Base-by-base conservation (phyloP, 1,140 invertebrate species). In the Heliconius melpomene region DNA sequence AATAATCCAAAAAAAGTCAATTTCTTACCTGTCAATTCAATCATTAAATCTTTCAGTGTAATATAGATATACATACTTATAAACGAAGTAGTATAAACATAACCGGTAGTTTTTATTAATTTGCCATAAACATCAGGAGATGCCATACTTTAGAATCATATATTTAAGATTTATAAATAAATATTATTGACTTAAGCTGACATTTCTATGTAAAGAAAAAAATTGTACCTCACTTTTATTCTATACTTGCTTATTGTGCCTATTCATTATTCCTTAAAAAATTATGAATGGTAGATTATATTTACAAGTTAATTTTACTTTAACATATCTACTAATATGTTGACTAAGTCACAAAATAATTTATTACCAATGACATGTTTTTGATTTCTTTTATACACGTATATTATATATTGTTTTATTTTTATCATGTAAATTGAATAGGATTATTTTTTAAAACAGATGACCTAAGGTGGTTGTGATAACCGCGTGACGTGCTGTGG, bases 321-420 rank as follows among this genome's bases (percentile, higher is more conserved):
- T 85, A 86, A 87, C 82, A 82, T 87, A n/a, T n/a, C n/a, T n/a
- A n/a, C n/a, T n/a, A n/a, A n/a, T n/a, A 88, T 87, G 89, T 92
- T 92, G 90, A 94, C 92, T 93, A 94, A 94, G 92, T 94, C 92
- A 93, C 89, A 87, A 91, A 86, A 92, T 94, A 94, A 94, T 94
- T 94, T 94, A 94, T 94, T 94, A 92, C 92, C 92, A 94, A 94
- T 94, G 92, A 94, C 87, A 89, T 90, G 89, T 91, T 94, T 92
- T 92, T 90, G 84, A 91, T 88, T 87, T 89, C 87, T 92, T 90
- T 92, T 89, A 88, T 83, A 81, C 85, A 82, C 87, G 79, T 86
- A 88, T 79, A 78, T 82, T 77, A 77, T 74, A 23, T 74, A 66
- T 66, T 66, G 60, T 66, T 66, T 66, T 66, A 66, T 26, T 66